Evolutionary conservation across 2,113 vertebrate species (phyloP), one percentile per base, ranked within the genome.

Genomic region (Calidris pugnax): DNA sequence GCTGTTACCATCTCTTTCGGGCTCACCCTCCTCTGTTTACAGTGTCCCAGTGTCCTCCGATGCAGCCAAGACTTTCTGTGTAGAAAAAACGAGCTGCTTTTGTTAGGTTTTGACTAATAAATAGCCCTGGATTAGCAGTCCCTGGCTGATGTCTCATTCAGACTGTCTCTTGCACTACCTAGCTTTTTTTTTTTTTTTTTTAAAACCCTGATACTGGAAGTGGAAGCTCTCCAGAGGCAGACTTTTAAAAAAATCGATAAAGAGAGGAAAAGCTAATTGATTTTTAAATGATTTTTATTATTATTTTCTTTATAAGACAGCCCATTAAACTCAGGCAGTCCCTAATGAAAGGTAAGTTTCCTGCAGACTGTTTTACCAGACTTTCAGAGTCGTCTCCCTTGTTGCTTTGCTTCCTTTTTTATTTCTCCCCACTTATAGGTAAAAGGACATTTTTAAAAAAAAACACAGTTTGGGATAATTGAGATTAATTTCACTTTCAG

Each of bases 101-200:
- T 93, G 30, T 75, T 87, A 71, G n/a, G 18, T 76, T 94, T 85
- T 77, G 66, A 84, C 67, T 47, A 82, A 88, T 43, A 93, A 94
- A 79, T 63, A 92, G 32, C 67, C 12, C 21, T 74, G 64, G 84
- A 91, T 93, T 96, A 94, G 74, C 18, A 71, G 82, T 85, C 28
- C 50, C 79, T 57, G 62, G 48, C 77, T 85, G 81, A 87, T 94
- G 66, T 89, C 95, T 97, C 86, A 89, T 87, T 95, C 74, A 57
- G 64, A 41, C 75, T 63, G n/a, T 20, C 57, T 82, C 66, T 85
- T 76, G 64, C 64, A 87, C 86, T 93, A 77, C 57, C n/a, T 87
- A 56, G 23, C 51, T 53, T 51, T 28, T 53, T 27, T 55, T 55
- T 21, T n/a, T 37, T 73, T 51, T 81, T 27, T 88, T 57, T 68